Conservation (phyloP, 1,140 invertebrate species). For the Pseudobourletiella spinata region DNA sequence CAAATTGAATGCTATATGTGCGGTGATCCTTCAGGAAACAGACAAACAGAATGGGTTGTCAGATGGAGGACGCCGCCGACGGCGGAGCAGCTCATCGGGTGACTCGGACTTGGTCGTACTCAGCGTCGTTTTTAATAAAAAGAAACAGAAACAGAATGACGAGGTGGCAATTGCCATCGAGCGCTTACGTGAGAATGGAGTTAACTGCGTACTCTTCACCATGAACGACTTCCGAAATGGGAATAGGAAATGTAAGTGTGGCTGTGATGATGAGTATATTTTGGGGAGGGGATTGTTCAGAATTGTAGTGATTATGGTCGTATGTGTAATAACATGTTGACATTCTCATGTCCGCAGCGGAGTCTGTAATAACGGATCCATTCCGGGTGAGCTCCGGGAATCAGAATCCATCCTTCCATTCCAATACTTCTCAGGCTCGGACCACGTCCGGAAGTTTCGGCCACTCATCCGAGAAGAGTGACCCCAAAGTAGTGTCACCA, state of each 20-base stretch:
- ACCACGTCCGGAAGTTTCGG: neutral
- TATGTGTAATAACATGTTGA: neutral
- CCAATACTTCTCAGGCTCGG: no score
- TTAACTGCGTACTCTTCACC: conserved; percentile 32
- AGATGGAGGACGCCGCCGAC: neutral
- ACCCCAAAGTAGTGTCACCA: neutral
- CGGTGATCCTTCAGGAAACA: neutral
- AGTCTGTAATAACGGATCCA: neutral
- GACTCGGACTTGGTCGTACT: conserved; percentile 25
- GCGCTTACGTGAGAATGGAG: conserved; percentile 32
- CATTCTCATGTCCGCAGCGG: neutral
- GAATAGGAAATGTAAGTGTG: conserved; percentile 15
- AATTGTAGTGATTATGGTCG: neutral
- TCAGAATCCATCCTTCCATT: neutral
- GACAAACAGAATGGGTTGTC: neutral
- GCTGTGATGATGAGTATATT: neutral
- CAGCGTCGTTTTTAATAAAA: conserved; percentile 23
- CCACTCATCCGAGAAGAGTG: neutral
- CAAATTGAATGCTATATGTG: no score
- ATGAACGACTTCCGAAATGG: conserved; percentile 30
- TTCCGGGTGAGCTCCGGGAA: neutral
- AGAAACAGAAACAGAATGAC: conserved; percentile 30
- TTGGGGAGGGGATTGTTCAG: neutral
- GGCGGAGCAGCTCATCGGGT: neutral
- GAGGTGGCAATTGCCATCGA: conserved; percentile 25